Conservation (phyloP, 1,140 invertebrate species). For the Sinella curviseta region DNA sequence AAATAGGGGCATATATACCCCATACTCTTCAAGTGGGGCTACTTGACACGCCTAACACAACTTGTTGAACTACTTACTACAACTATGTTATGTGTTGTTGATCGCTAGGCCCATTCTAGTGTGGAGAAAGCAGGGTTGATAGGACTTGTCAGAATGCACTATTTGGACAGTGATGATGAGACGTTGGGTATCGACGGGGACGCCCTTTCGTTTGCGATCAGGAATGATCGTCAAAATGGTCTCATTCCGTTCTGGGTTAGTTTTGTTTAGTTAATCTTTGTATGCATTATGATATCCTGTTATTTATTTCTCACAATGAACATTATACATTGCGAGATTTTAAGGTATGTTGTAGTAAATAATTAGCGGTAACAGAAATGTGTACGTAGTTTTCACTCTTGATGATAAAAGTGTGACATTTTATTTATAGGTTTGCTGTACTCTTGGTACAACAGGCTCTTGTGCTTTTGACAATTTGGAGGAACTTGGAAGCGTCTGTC, state of each 20-base stretch:
- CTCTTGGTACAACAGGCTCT: constrained; percentile 90
- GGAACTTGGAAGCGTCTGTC: constrained; percentile 74
- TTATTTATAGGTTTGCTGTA: constrained; percentile 69
- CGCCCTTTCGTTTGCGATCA: constrained; percentile 74
- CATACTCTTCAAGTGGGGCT: background rate
- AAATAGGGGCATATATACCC: too few relatives aligned
- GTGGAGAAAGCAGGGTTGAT: constrained; percentile 93
- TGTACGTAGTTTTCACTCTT: background rate
- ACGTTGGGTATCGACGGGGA: constrained; percentile 80
- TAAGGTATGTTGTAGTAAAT: background rate
- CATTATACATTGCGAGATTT: background rate
- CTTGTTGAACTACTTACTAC: background rate
- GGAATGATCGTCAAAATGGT: constrained; percentile 78
- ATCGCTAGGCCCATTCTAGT: constrained; percentile 92
- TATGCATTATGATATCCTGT: constrained; percentile 64
- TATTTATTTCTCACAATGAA: constrained; percentile 16
- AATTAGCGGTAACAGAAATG: too few relatives aligned
- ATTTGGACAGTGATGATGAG: constrained; percentile 78
- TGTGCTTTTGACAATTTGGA: constrained; percentile 91
- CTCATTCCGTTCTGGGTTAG: constrained; percentile 94
- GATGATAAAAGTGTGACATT: constrained; percentile 14
- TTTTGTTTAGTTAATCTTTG: too few relatives aligned
- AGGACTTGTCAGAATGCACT: constrained; percentile 86
- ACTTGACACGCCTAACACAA: background rate
- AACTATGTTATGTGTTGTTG: too few relatives aligned